These are phyloP conservation scores for Megaceryle torquata DNA, from an alignment of 2,113 vertebrate species.

Conservation along the genomic window DNA sequence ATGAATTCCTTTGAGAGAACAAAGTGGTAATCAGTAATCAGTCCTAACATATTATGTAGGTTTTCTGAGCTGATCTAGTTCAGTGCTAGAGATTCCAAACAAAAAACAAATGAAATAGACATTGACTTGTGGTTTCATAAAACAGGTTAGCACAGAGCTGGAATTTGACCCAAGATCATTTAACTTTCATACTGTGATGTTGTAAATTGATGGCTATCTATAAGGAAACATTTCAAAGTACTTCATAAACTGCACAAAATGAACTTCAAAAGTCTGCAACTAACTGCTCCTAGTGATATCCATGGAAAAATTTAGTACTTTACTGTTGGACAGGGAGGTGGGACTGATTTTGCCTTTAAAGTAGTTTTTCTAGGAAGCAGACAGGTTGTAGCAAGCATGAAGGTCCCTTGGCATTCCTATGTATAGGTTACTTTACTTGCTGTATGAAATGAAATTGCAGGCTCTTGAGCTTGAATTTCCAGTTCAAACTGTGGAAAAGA, in stretches of 20 bases:
- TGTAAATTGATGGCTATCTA: slow-evolving; percentile 10
- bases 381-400: background rate
- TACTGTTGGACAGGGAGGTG: background rate
- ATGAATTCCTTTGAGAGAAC: background rate
- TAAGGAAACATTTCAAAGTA: background rate
- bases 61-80: background rate
- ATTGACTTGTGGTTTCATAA: slow-evolving; percentile 2
- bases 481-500: background rate
- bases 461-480: background rate
- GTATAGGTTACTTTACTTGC: background rate
- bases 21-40: background rate
- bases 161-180: background rate
- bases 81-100: background rate
- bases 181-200: background rate
- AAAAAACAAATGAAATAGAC: background rate
- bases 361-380: background rate
- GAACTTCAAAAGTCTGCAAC: background rate
- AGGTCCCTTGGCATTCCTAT: background rate
- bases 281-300: background rate
- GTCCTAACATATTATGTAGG: background rate
- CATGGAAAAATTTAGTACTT: background rate
- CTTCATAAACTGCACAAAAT: background rate
- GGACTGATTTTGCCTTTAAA: background rate
- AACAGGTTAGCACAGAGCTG: slow-evolving; percentile 9
- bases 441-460: background rate